These are phyloP conservation scores for Atta texana DNA, from an alignment of 1,140 invertebrate genomes.

Conservation along the genomic window DNA sequence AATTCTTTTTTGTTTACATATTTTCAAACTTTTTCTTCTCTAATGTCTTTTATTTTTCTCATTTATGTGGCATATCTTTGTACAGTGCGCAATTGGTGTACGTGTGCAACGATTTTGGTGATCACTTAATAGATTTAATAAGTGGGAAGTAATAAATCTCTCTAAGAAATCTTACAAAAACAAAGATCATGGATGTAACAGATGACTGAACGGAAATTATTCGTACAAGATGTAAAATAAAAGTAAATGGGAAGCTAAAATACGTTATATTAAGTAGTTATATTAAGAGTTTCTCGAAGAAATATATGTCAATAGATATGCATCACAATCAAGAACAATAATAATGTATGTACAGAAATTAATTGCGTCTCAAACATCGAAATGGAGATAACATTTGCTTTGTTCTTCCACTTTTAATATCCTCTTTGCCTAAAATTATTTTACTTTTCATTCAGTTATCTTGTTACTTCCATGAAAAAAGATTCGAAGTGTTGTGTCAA, in stretches of 20 bases:
- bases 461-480: constrained; percentile 15
- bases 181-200: constrained; percentile 14
- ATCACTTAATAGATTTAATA: constrained; percentile 67
- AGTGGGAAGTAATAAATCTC: constrained; percentile 60
- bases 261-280: neutral
- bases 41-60: neutral
- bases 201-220: constrained; percentile 1
- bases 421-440: constrained; percentile 13
- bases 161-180: constrained; percentile 67
- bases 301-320: neutral
- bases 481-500: constrained; percentile 26
- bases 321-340: neutral
- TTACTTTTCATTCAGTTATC: constrained; percentile 12
- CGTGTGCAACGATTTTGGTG: neutral
- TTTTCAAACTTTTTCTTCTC: constrained; percentile 14
- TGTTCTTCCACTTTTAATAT: neutral
- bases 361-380: neutral
- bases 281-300: neutral
- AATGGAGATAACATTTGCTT: neutral
- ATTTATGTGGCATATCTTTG: neutral
- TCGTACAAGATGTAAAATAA: neutral
- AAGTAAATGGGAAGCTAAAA: neutral
- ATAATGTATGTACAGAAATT: neutral
- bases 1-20: neutral
- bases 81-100: neutral